A percentile compares a stretch with the other conserved stretches of the same genome.
phyloP scores from a whole-genome alignment of 2,113 vertebrate genomes.

The Crotophaga sulcirostris region DNA sequence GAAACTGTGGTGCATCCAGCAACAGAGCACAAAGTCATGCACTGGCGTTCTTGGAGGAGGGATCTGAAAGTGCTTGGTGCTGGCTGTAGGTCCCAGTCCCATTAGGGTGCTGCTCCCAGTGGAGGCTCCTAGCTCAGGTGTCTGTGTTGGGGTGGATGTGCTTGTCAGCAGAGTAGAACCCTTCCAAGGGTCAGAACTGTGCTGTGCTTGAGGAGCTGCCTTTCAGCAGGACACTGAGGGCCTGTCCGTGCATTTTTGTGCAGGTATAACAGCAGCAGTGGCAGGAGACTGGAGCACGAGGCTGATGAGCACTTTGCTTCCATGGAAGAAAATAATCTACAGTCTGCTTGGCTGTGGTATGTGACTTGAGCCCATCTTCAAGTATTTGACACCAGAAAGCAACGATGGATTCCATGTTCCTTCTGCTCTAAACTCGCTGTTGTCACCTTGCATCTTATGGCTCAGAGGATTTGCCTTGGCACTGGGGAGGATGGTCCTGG shows the following conservation, averaged over 20 bases:
- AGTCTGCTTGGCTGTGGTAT: background rate
- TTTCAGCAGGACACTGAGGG: background rate
- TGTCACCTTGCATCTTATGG: accelerated
- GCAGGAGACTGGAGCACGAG: background rate
- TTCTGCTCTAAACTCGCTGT: background rate
- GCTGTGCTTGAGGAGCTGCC: background rate
- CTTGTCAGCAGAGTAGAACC: background rate
- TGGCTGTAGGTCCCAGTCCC: background rate
- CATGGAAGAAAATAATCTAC: background rate
- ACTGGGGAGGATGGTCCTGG: no score
- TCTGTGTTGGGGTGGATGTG: no score
- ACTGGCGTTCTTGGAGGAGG: no score
- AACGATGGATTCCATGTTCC: accelerated
- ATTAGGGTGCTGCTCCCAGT: no score
- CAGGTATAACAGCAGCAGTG: no score
- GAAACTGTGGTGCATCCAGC: background rate
- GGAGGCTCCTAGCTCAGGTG: background rate
- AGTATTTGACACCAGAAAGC: background rate
- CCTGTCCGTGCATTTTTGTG: background rate
- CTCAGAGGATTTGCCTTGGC: background rate
- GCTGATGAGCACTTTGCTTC: background rate
- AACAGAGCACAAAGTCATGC: background rate
- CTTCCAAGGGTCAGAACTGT: background rate
- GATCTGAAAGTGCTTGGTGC: background rate
- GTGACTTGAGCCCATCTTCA: background rate